phyloP scores from a whole-genome alignment of 2,113 vertebrate species.

The Astatoreochromis straeleni region DNA sequence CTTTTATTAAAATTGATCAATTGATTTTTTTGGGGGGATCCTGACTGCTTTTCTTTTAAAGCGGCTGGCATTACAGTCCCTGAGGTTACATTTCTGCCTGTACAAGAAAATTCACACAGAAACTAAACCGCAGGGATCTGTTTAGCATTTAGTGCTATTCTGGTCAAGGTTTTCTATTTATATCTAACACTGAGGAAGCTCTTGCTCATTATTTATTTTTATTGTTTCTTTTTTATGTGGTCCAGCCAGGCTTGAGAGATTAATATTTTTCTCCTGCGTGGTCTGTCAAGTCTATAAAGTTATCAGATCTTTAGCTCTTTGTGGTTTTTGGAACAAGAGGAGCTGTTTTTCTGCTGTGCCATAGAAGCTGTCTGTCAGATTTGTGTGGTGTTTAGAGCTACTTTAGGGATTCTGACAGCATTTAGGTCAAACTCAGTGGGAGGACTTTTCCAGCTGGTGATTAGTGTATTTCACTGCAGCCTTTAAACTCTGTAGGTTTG shows the following conservation, averaged over 20 bases:
- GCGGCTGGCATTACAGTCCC: neutral
- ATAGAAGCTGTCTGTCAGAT: neutral
- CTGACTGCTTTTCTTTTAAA: neutral
- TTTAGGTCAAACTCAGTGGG: neutral
- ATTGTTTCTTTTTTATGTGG: neutral
- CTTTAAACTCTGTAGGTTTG: neutral
- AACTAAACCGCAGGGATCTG: neutral
- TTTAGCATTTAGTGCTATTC: neutral
- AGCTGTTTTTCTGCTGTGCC: neutral
- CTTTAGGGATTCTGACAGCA: neutral
- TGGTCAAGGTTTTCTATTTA: neutral
- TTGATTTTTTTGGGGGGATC: neutral
- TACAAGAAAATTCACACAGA: neutral
- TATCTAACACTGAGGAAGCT: neutral
- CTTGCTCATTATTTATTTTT: neutral
- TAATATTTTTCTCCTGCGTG: neutral
- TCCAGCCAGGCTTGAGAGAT: neutral
- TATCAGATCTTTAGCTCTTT: neutral
- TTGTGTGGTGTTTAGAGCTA: neutral
- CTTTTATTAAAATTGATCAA: conserved; percentile 24
- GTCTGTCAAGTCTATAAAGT: neutral
- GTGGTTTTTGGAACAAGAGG: neutral
- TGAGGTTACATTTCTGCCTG: neutral
- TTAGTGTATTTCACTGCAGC: neutral
- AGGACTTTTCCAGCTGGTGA: neutral